These are phyloP conservation scores for Danio tinwini DNA, from an alignment of 2,797 vertebrate species.

Conservation along the genomic window DNA sequence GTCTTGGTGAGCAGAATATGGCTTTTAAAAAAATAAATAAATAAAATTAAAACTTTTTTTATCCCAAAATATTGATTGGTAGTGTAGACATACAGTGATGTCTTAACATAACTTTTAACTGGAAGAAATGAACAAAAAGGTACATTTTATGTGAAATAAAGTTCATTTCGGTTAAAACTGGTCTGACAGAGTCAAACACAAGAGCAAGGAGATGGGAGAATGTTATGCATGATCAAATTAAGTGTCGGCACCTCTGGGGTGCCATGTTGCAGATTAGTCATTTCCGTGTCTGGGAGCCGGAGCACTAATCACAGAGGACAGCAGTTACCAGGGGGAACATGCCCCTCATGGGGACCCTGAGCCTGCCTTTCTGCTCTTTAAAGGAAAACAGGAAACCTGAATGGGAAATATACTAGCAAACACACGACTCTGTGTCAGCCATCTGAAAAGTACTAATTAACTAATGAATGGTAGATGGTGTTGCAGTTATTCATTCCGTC, in stretches of 20 bases:
- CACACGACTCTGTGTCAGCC: constrained; percentile 1
- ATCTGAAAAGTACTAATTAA: constrained; percentile 12
- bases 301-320: constrained; percentile 25
- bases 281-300: constrained; percentile 32
- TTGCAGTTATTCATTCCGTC: neutral
- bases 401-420: neutral
- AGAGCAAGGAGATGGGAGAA: constrained; percentile 2
- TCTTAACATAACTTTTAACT: neutral
- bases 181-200: constrained; percentile 2
- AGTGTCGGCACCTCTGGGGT: constrained; percentile 28
- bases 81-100: neutral
- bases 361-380: constrained; percentile 13
- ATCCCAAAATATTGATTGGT: too few species aligned
- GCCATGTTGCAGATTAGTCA: constrained; percentile 46
- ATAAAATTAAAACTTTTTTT: too few species aligned
- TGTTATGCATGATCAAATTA: constrained; percentile 34
- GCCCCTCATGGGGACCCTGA: neutral
- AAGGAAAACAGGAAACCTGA: constrained; percentile 41
- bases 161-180: neutral
- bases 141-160: neutral
- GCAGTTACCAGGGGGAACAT: constrained; percentile 25
- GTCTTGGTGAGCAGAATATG: too few species aligned
- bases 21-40: too few species aligned
- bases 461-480: neutral
- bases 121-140: neutral